phyloP scores from a whole-genome alignment of 2,113 vertebrate species.

The Nymphicus hollandicus region DNA sequence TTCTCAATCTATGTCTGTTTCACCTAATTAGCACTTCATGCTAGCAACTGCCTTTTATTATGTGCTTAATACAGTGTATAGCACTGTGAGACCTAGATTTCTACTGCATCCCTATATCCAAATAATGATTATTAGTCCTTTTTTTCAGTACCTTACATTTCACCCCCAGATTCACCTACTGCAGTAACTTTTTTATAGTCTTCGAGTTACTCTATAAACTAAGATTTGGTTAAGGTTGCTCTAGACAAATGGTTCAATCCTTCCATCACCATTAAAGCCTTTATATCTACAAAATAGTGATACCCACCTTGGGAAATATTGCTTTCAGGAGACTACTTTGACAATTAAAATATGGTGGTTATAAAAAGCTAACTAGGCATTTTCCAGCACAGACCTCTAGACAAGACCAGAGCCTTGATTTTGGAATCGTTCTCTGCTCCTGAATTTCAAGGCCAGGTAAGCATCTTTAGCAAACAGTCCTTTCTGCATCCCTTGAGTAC shows the following conservation, averaged over 20 bases:
- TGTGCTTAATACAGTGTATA: neutral
- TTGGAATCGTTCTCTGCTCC: accelerated
- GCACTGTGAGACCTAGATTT: neutral
- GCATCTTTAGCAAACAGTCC: neutral
- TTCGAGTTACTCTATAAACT: neutral
- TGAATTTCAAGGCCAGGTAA: neutral
- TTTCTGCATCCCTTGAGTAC: neutral
- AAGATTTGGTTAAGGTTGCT: neutral
- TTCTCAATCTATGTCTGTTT: neutral
- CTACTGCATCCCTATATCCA: neutral
- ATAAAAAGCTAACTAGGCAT: neutral
- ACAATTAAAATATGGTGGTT: neutral
- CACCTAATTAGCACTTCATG: neutral
- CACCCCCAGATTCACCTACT: neutral
- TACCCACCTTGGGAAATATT: neutral
- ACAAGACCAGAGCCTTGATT: neutral
- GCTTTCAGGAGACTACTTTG: neutral
- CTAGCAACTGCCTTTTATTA: neutral
- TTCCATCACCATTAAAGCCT: neutral
- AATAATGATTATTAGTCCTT: neutral
- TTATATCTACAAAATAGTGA: neutral
- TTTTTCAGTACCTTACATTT: neutral
- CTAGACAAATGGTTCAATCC: neutral
- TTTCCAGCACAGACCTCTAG: neutral
- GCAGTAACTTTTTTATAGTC: neutral